Evolutionary conservation across 2,113 vertebrate genomes (phyloP).

Genomic region (Tympanuchus pallidicinctus): DNA sequence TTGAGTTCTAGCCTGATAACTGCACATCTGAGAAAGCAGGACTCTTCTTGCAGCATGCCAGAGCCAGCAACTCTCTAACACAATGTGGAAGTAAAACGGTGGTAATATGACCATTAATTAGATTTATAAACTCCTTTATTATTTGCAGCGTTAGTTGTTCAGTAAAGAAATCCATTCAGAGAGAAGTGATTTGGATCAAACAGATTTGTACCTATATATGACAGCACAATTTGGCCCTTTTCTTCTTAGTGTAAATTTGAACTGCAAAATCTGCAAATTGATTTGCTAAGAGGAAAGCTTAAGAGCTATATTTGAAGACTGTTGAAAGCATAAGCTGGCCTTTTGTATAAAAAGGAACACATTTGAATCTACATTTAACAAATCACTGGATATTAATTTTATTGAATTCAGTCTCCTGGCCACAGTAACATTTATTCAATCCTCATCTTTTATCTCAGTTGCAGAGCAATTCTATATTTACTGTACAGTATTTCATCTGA

Average conservation of each 20-base stretch:
- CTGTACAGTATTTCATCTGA: background rate
- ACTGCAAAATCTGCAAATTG: background rate
- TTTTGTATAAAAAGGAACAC: background rate
- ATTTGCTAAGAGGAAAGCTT: background rate
- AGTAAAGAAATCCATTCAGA: background rate
- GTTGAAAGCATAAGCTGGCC: background rate
- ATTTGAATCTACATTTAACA: background rate
- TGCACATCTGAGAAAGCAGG: background rate
- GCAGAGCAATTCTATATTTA: constrained; percentile 9
- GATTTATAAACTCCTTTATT: background rate
- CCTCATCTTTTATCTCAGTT: background rate
- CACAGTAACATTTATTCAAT: background rate
- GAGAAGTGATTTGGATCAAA: background rate
- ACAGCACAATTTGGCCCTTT: background rate
- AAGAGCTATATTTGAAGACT: background rate
- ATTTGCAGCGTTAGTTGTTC: background rate
- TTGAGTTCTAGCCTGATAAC: constrained; percentile 31
- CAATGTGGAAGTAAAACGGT: background rate
- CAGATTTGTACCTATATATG: background rate
- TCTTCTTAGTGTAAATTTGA: background rate
- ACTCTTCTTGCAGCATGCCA: background rate
- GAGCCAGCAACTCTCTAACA: constrained; percentile 6
- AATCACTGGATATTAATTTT: background rate
- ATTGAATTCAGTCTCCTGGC: background rate
- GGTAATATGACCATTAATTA: background rate